Base-by-base conservation (phyloP, 1,140 invertebrate species). In the Calliopsis andreniformis region DNA sequence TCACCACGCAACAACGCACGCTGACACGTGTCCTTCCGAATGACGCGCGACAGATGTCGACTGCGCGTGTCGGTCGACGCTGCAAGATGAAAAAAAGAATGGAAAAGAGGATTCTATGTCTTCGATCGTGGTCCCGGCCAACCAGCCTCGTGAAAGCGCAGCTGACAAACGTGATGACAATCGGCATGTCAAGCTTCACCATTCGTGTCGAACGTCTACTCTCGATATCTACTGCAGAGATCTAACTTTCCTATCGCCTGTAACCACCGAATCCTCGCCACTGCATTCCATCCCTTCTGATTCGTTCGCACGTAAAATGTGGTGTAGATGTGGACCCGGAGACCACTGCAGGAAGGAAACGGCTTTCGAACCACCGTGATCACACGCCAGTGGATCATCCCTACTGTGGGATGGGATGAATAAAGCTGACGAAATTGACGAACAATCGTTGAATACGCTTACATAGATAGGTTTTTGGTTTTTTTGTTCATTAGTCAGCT, bases 21-120 rank as follows among this genome's bases (percentile, higher is more conserved):
- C 62, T 82, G 81, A 84, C 82, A 78, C 81, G 82, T 66, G 82
- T 83, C 78, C 59, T 66, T 30, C 59, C 47, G 70, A 45, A 18
- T 83, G 83, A 84, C 83, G 45, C 62, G 78, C 79, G 83, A 84
- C 83, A 83, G 81, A 84, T 84, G 83, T 84, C 82, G 76, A 69
- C 67, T 83, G 66, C 63, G 71, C 78, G 64, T 68, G 82, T 84
- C 71, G 45, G 39, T 25, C 14, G 43, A 10, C n/a, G 30, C 14
- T 42, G 51, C 28, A 55, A 30, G 20, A 70, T 59, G 39, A 39
- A 45, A 49, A 61, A 35, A 68, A 79, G 69, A 79, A 69, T 28
- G 42, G 30, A 61, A 69, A 75, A 61, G 43, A 69, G 45, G 73
- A 69, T 76, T 76, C 73, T 72, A 53, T 73, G 68, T 76, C 82